Evolutionary conservation across 2,797 vertebrate genomes (phyloP), one percentile per base, ranked within the genome.

Genomic region (Pipistrellus pygmaeus): DNA sequence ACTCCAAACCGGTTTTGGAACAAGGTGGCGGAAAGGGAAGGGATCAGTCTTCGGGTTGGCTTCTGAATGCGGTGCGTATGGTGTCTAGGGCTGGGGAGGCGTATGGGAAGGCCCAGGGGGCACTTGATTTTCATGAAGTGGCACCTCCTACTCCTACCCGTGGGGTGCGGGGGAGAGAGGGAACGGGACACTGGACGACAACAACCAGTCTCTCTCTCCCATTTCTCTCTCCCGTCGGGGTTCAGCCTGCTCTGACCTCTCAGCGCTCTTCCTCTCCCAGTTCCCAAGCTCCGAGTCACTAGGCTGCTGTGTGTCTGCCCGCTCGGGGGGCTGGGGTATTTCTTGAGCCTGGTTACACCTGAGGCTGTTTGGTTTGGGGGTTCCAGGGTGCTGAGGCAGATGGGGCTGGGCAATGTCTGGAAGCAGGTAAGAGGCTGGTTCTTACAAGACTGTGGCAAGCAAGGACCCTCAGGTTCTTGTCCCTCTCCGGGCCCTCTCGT

Each of bases 21-120:
- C 0, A 14, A 72, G 27, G 73, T 14, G 71, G 27, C 35, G 3
- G 60, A 23, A 69, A 48, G 27, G 1, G 2, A 46, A 85, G 44
- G 48, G 57, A 35, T 20, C 35, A 57, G 41, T 1, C 32, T 6
- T 69, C 60, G 4, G 57, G 23, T 66, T 12, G 21, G 81, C 60
- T 57, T 86, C 25, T 8, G 8, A 35, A 78, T 0, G 8, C 6
- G 18, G 2, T 17, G 15, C 0, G 1, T n/a, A 64, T 17, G 2
- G 3, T 35, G 51, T 75, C 27, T 21, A 5, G 25, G n/a, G 8
- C 21, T 1, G 27, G 41, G 41, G 6, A 64, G 48, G 87, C 5
- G 2, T 38, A 8, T 0, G 20, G 20, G 68, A 46, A 25, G 41
- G 30, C 71, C 38, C 68, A 8, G 6, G 17, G 10, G 66, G 55